Evolutionary conservation across 1,140 invertebrate genomes (phyloP), one percentile per base, ranked within the genome.

Genomic region (Tetraneura akinire): DNA sequence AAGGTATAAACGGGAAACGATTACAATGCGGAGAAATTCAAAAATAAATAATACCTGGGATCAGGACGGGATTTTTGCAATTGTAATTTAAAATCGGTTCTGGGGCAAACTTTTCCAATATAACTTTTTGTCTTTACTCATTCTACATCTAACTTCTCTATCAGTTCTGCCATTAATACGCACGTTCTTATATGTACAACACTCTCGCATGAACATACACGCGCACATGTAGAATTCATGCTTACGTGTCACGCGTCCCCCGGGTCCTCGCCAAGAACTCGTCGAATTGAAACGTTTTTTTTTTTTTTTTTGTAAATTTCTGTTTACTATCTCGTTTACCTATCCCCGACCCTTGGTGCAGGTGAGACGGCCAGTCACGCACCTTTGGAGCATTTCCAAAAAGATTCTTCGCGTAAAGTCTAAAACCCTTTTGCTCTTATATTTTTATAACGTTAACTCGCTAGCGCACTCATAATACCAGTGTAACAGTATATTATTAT

Each of bases 41-140:
- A 78, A 60, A 47, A 78, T 62, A 45, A 78, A 60, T 26, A 47
- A 45, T 76, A 37, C 32, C n/a, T 14, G 11, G 32, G 53, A 3
- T 60, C 13, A 21, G 26, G n/a, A 23, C 26, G 5, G 14, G 21
- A 10, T 78, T 71, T 62, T 78, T 62, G 29, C 21, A 62, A 78
- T 78, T 62, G 74, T 78, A 62, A 78, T 78, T 60, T 57, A 55
- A 62, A 78, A 78, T 60, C 55, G 74, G 51, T 76, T 76, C 45
- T 9, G 21, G 3, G n/a, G n/a, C n/a, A 78, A 78, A 78, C 74
- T 78, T 78, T 62, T 78, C 53, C 53, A 78, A 78, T 78, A 78
- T 60, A 78, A 78, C 74, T 78, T 78, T 78, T 60, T 37, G 21
- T 45, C 55, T 45, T 62, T 57, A 55, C 55, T 23, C 37, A 26